Evolutionary conservation across 2,797 vertebrate species (phyloP).

Genomic region (Argentina silus): DNA sequence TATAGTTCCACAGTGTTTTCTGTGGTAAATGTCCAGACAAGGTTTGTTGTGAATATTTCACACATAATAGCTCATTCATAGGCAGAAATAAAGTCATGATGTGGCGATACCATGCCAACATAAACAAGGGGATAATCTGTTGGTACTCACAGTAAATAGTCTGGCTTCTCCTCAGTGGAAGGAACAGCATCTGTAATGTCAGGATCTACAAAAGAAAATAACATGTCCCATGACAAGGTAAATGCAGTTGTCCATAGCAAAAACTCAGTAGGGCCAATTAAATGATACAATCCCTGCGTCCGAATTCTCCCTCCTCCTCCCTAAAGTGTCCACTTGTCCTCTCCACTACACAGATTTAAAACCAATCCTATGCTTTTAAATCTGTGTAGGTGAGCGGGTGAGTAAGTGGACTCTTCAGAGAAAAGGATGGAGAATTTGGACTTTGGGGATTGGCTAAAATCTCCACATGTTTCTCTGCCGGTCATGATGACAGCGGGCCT

Average conservation of each 20-base stretch:
- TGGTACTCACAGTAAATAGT: slow-evolving; percentile 85
- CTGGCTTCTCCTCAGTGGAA: slow-evolving; percentile 75
- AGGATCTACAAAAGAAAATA: slow-evolving; percentile 49
- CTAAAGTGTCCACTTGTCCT: too few species aligned
- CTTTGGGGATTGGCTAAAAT: slow-evolving; percentile 29
- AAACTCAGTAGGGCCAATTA: background rate
- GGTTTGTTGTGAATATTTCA: background rate
- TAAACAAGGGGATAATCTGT: slow-evolving; percentile 21
- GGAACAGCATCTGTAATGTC: slow-evolving; percentile 56
- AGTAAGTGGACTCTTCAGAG: too few species aligned
- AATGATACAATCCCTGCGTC: too few species aligned
- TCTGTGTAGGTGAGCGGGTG: too few species aligned
- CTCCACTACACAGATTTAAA: too few species aligned
- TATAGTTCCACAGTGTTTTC: slow-evolving; percentile 19
- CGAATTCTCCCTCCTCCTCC: too few species aligned
- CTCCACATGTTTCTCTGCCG: slow-evolving; percentile 48
- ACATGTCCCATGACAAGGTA: background rate
- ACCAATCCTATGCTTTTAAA: too few species aligned
- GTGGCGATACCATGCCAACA: slow-evolving; percentile 3
- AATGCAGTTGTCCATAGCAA: slow-evolving; percentile 27
- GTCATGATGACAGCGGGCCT: slow-evolving; percentile 14
- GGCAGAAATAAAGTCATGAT: background rate
- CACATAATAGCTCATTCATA: slow-evolving; percentile 3
- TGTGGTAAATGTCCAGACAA: background rate
- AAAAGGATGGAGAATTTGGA: too few species aligned